phyloP scores from a whole-genome alignment of 2,113 vertebrate species.

The Prolemur simus region DNA sequence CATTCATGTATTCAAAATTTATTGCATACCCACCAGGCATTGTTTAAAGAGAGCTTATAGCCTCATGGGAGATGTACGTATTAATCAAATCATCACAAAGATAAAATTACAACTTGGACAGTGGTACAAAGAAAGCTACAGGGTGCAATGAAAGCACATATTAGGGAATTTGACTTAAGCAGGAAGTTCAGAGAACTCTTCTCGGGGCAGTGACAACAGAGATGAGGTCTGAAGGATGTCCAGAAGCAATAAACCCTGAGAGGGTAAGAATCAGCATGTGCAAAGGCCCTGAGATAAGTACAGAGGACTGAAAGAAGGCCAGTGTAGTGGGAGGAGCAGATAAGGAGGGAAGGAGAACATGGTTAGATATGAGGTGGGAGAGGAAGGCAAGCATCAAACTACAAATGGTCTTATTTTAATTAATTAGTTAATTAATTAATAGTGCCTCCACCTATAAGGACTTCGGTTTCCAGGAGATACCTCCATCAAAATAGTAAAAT shows the following conservation, averaged over 20 bases:
- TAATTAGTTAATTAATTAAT: not conserved
- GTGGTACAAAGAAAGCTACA: not conserved
- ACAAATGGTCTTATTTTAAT: not conserved
- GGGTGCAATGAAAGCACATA: not conserved
- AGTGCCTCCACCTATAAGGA: not conserved
- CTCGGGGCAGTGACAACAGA: not conserved
- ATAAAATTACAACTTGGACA: not conserved
- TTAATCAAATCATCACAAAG: not conserved
- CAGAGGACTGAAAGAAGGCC: not conserved
- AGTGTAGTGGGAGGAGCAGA: not conserved
- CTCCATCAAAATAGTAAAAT: not conserved
- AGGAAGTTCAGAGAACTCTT: not conserved
- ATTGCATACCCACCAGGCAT: not conserved
- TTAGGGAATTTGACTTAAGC: not conserved
- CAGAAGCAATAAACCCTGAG: not conserved
- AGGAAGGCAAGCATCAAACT: not conserved
- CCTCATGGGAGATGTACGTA: not conserved
- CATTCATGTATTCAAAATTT: not conserved
- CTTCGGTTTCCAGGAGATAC: not conserved
- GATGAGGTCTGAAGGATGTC: not conserved
- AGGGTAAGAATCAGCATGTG: not conserved
- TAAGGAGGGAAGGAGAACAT: not conserved
- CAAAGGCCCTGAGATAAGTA: not conserved
- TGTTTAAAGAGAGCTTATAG: not conserved
- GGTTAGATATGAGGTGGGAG: not conserved